phyloP scores from a whole-genome alignment of 2,888 invertebrate species.

The Mythimna lalbum region DNA sequence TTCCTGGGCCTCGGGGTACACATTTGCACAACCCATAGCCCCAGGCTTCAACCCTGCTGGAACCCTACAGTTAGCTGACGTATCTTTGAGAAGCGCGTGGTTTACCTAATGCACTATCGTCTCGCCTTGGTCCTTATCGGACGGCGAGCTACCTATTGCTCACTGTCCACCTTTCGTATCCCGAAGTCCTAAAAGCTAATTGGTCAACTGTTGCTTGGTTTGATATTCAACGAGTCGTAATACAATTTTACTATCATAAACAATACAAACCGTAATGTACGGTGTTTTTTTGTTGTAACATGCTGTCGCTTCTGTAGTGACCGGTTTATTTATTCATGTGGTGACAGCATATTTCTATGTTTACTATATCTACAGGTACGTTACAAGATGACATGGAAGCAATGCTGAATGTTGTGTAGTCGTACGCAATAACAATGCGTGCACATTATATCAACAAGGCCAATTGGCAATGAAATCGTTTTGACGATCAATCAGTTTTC shows the following conservation, averaged over 20 bases:
- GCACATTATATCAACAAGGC: slow-evolving; percentile 16
- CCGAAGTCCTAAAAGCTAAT: neutral
- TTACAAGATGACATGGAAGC: slow-evolving; percentile 9
- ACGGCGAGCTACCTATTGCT: too few relatives aligned
- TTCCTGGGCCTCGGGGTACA: too few relatives aligned
- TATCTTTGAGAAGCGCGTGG: too few relatives aligned
- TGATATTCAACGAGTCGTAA: neutral
- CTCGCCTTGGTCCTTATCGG: too few relatives aligned
- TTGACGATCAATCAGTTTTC: slow-evolving; percentile 25
- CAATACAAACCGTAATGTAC: neutral
- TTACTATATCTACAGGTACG: slow-evolving; percentile 7
- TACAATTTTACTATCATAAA: slow-evolving; percentile 5
- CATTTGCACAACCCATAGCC: too few relatives aligned
- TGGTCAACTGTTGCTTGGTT: neutral
- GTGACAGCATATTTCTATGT: slow-evolving; percentile 1
- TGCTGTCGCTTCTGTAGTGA: neutral
- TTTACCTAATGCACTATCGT: too few relatives aligned
- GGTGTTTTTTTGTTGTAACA: neutral
- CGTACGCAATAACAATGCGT: slow-evolving; percentile 23
- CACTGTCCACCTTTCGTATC: too few relatives aligned
- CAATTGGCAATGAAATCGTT: slow-evolving; percentile 36
- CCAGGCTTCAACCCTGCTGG: too few relatives aligned
- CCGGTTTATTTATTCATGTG: too few relatives aligned
- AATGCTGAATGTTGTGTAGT: slow-evolving; percentile 3
- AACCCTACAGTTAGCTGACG: too few relatives aligned